These are phyloP conservation scores for Chelidonichthys spinosus DNA, from an alignment of 2,797 vertebrate species.

Conservation along the genomic window DNA sequence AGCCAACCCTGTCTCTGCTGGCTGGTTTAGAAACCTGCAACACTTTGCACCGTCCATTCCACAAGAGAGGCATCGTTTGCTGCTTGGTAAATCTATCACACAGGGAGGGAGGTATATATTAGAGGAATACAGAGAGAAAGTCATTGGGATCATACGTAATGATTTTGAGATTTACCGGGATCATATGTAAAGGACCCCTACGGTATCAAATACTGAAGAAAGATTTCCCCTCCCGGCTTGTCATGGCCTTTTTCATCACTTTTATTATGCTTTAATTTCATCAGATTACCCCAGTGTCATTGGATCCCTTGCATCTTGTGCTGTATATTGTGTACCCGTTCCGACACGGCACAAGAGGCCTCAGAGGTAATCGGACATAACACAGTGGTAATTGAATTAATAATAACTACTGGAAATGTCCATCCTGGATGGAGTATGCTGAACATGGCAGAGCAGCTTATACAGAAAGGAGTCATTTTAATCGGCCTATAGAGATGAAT, in stretches of 20 bases:
- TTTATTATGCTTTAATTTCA: slow-evolving; percentile 65
- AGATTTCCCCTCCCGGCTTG: slow-evolving; percentile 14
- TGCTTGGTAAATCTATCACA: slow-evolving; percentile 60
- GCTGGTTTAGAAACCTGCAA: slow-evolving; percentile 61
- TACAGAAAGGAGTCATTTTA: slow-evolving; percentile 30
- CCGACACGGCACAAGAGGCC: slow-evolving; percentile 36
- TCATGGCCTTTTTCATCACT: slow-evolving; percentile 30
- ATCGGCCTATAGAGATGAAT: slow-evolving; percentile 34
- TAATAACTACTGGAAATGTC: slow-evolving; percentile 55
- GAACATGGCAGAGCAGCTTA: slow-evolving; percentile 32
- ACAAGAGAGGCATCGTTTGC: slow-evolving; percentile 62
- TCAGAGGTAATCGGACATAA: slow-evolving; percentile 58
- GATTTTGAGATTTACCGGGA: slow-evolving; percentile 60
- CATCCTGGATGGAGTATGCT: slow-evolving; percentile 32
- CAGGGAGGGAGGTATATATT: slow-evolving; percentile 9
- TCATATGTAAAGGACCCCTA: slow-evolving; percentile 61
- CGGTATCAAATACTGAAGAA: slow-evolving; percentile 46
- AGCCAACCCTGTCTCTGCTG: slow-evolving; percentile 65
- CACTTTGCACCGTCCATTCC: slow-evolving; percentile 62
- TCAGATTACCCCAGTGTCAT: slow-evolving; percentile 60
- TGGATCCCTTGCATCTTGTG: slow-evolving; percentile 53
- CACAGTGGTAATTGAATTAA: slow-evolving; percentile 63
- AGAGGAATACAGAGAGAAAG: slow-evolving; percentile 13
- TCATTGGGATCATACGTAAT: slow-evolving; percentile 61
- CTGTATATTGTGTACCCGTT: slow-evolving; percentile 57